These are phyloP conservation scores for Willisornis vidua DNA, from an alignment of 2,113 vertebrate species.

Conservation along the genomic window DNA sequence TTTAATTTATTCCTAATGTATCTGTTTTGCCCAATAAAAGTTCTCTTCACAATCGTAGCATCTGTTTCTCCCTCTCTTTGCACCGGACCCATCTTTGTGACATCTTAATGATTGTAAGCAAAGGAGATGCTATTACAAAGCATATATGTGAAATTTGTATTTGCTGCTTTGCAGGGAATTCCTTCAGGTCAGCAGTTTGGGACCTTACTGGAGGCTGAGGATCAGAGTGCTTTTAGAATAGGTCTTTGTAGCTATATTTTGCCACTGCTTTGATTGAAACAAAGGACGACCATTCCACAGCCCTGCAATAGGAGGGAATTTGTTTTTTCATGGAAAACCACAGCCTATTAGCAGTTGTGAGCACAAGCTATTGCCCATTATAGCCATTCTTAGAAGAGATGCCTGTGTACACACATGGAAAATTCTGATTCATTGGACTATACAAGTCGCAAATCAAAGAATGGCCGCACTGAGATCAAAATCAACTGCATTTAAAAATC, in stretches of 20 bases:
- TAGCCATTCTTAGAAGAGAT: neutral
- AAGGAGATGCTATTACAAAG: neutral
- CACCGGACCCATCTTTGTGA: neutral
- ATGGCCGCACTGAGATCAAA: neutral
- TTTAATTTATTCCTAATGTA: neutral
- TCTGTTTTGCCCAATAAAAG: neutral
- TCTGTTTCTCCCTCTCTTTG: neutral
- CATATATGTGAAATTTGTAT: neutral
- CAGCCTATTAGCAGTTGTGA: constrained; percentile 16
- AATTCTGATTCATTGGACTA: neutral
- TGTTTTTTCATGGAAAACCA: constrained; percentile 33
- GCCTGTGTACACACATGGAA: neutral
- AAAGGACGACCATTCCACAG: neutral
- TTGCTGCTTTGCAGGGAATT: neutral
- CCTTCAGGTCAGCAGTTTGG: neutral
- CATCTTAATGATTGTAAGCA: neutral
- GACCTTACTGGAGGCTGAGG: neutral
- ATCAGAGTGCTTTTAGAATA: neutral
- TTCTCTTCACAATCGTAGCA: neutral
- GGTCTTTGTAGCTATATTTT: neutral
- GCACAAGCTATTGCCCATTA: constrained; percentile 27
- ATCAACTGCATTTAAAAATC: neutral
- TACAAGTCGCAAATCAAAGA: neutral
- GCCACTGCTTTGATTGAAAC: neutral
- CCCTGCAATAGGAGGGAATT: neutral